Conservation (phyloP, 2,113 vertebrate genomes). For the Ailurus styani region DNA sequence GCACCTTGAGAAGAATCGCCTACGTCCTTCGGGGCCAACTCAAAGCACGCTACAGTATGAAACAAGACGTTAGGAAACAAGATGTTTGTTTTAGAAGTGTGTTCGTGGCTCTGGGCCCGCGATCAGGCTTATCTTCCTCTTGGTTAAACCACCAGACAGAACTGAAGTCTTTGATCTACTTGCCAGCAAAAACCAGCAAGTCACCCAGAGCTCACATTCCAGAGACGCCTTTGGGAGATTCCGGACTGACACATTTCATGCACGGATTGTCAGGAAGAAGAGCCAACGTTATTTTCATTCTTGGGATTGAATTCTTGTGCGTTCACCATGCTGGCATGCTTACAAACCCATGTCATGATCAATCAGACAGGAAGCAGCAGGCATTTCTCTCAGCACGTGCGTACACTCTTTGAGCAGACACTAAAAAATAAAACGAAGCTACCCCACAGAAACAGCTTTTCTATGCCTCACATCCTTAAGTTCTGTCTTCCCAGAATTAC, state of each 20-base stretch:
- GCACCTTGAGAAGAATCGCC: not conserved
- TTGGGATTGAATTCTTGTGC: not conserved
- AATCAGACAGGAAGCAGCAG: not conserved
- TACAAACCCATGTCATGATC: not conserved
- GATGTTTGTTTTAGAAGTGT: not conserved
- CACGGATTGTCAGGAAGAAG: not conserved
- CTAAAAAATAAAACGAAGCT: not conserved
- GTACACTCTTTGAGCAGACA: not conserved
- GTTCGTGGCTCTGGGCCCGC: not conserved
- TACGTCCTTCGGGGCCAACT: not conserved
- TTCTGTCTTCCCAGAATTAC: not conserved
- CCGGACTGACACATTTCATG: not conserved
- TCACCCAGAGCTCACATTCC: not conserved
- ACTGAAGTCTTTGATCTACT: not conserved
- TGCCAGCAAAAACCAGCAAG: conserved; percentile 12
- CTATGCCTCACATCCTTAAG: not conserved
- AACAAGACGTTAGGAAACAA: not conserved
- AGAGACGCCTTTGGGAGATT: not conserved
- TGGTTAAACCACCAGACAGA: not conserved
- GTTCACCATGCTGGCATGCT: not conserved
- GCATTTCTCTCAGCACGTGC: not conserved
- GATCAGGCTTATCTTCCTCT: not conserved
- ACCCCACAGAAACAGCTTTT: not conserved
- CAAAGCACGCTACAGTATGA: not conserved
- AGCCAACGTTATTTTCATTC: not conserved